Evolutionary conservation across 2,797 vertebrate genomes (phyloP), one percentile per base, ranked within the genome.

Genomic region (Epinephelus awoara): DNA sequence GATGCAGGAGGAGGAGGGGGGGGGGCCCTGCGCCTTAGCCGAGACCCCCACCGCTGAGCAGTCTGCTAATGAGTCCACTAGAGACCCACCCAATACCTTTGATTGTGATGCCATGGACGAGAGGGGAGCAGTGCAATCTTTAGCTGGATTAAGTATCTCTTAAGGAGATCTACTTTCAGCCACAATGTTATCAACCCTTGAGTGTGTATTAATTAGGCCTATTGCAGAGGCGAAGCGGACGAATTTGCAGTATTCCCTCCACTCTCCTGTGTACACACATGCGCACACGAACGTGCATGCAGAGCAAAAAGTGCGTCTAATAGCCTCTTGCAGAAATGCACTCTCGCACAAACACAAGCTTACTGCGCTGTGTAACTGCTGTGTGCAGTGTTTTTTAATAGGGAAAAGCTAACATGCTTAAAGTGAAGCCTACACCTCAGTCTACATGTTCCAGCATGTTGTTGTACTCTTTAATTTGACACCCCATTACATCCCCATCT

Each of bases 51-150:
- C 82, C 66, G 81, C 86, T 89, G 90, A 88, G 90, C 82, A 84
- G 82, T 88, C 88, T 83, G 83, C 95, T 96, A 96, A 96, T 96
- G 95, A 96, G 96, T 95, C 93, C 95, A 96, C 95, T 84, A 91
- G 95, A 96, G 95, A 96, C 94, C 87, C 80, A 76, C 84, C 86
- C 85, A 80, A 87, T 92, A 91, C 90, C 92, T 94, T 95, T 95
- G 89, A 94, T 94, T 94, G 92, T 84, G 90, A 93, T 91, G 89
- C 92, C 67, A 82, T 73, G 88, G 85, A 90, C 72, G 88, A 85
- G 87, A 91, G 86, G 75, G 87, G 85, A 91, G 92, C 90, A 79
- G 88, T 84, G 88, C 89, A 91, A 93, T 95, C 93, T 95, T 93
- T 92, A 91, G 93, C 86, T 91, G 95, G 94, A 95, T 96, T 96